Conservation (phyloP, 2,888 invertebrate genomes). For the Merodon equestris region DNA sequence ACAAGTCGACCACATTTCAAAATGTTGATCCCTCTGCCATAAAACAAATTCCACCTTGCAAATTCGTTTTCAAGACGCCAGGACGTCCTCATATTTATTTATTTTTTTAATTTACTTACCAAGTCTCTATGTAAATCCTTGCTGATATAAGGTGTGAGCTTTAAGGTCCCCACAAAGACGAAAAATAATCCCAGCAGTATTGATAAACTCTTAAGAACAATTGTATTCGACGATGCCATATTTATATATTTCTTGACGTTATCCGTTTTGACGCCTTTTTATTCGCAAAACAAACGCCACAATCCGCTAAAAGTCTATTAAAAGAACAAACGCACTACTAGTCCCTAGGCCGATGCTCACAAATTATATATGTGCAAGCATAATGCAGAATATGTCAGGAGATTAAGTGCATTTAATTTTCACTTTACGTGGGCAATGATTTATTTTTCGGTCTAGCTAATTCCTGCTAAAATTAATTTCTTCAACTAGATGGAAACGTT, state of each 20-base stretch:
- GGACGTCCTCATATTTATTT: too few species aligned
- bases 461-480: too few species aligned
- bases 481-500: too few species aligned
- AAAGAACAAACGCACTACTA: constrained; percentile 64
- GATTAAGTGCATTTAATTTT: constrained; percentile 18
- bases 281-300: constrained; percentile 40
- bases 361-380: constrained; percentile 37
- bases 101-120: constrained; percentile 82
- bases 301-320: constrained; percentile 56
- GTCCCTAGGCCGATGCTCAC: constrained; percentile 59
- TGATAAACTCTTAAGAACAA: constrained; percentile 94
- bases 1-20: too few species aligned
- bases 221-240: constrained; percentile 81
- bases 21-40: too few species aligned
- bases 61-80: too few species aligned
- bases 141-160: constrained; percentile 93
- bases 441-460: constrained; percentile 5
- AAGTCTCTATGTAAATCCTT: constrained; percentile 97
- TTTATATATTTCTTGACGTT: constrained; percentile 67
- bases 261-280: constrained; percentile 60
- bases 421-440: constrained; percentile 37
- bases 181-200: constrained; percentile 95
- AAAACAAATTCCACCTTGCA: too few species aligned
- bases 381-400: constrained; percentile 48
- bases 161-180: constrained; percentile 95